Base-by-base conservation (phyloP, 2,797 vertebrate genomes). In the Steatocranus sp. region DNA sequence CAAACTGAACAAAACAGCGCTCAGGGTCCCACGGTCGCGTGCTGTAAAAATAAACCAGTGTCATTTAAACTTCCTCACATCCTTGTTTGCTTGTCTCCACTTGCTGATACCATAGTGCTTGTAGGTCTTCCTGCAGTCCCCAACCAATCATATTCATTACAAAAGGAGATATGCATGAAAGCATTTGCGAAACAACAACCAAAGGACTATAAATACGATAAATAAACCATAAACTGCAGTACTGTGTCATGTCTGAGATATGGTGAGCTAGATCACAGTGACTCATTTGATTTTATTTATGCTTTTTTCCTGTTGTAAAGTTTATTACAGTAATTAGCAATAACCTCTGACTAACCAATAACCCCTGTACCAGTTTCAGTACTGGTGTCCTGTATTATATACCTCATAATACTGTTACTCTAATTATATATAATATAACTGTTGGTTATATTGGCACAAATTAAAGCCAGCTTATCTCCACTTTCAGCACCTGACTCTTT, bases 1-100 rank as follows among this genome's bases (percentile, higher is more conserved):
- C 98, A 90, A 96, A 98, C 85, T 99, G 97, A 74, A 96, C 93
- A 63, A 99, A 93, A 87, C 98, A 97, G 2, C 84, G 91, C 75
- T 97, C 94, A 8, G 97, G 94, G 90, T 99, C 97, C 98, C 98
- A 99, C 2, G 98, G 97, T 12, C 94, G 96, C 30, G 82, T 86
- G 88, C 98, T 99, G 90, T 4, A 46, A 78, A 80, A 76, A 49
- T 38, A 18, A 36, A 70, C 53, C n/a, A 23, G 14, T 27, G 2
- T 5, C 1, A 68, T 74, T 80, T 50, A 15, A 49, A 11, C n/a
- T 27, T 70, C 38, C 38, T 46, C 66, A 27, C 23, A 70, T 27
- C 4, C 9, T 25, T 3, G 23, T 27, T 70, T 66, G 58, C n/a
- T 63, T 68, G 11, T 66, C 34, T 4, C 20, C n/a, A 68, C 8